Evolutionary conservation across 2,113 vertebrate species (phyloP).

Genomic region (Lucifuga dentata): DNA sequence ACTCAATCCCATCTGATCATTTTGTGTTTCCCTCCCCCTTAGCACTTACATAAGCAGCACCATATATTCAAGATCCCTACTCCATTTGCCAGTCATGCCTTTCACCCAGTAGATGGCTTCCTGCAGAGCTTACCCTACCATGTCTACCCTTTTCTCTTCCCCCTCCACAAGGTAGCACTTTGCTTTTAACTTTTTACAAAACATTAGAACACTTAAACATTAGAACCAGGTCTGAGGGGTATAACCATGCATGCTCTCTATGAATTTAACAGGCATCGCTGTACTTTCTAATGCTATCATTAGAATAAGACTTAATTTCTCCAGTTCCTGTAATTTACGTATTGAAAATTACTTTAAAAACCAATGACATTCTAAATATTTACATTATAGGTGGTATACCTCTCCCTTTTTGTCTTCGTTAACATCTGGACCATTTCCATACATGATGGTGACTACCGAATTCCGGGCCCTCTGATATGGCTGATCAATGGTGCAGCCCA

Average conservation of each 20-base stretch:
- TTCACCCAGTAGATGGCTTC: constrained; percentile 94
- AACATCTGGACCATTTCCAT: constrained; percentile 97
- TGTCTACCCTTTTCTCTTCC: constrained; percentile 94
- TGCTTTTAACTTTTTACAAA: not conserved
- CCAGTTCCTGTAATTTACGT: too few species aligned
- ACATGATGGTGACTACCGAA: constrained; percentile 91
- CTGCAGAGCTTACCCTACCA: constrained; percentile 94
- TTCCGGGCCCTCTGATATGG: constrained; percentile 81
- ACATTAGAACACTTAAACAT: not conserved
- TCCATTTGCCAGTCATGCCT: constrained; percentile 94
- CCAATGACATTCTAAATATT: constrained; percentile 1
- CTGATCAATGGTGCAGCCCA: constrained; percentile 92
- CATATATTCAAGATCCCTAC: constrained; percentile 92
- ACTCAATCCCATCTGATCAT: too few species aligned
- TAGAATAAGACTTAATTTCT: too few species aligned
- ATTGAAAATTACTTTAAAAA: too few species aligned
- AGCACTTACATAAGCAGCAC: constrained; percentile 94
- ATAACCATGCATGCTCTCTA: not conserved
- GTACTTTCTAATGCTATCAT: too few species aligned
- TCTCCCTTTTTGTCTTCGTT: constrained; percentile 91
- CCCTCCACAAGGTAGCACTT: constrained; percentile 87
- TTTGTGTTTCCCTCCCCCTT: constrained; percentile 32
- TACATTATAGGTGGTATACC: constrained; percentile 81
- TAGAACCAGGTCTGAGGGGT: not conserved
- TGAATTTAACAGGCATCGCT: not conserved